These are phyloP conservation scores for Apamea monoglypha DNA, from an alignment of 2,888 invertebrate genomes.

Conservation along the genomic window DNA sequence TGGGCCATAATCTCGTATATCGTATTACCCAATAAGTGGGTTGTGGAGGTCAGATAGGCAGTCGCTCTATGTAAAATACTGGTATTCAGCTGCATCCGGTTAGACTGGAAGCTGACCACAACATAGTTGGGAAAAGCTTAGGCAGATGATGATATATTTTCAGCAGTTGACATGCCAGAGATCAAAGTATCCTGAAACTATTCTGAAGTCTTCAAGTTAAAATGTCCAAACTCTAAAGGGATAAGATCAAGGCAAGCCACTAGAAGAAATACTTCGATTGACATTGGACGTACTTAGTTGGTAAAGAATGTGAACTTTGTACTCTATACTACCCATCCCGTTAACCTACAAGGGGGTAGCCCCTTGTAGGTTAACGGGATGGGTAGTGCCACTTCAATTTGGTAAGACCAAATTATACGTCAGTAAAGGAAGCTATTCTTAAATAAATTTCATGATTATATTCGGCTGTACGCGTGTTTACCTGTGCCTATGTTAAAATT, in stretches of 20 bases:
- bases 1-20: neutral
- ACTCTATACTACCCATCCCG: neutral
- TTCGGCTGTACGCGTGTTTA: no score
- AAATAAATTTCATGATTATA: no score
- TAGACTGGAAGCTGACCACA: no score
- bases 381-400: neutral
- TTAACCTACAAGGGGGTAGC: no score
- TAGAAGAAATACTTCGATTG: conserved; percentile 3
- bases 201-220: neutral
- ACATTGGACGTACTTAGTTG: neutral
- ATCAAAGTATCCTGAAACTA: neutral
- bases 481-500: no score
- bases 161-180: neutral
- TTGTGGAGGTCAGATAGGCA: no score
- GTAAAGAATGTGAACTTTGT: conserved; percentile 12
- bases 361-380: conserved; percentile 8
- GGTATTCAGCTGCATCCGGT: no score
- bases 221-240: conserved; percentile 15
- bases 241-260: neutral
- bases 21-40: no score
- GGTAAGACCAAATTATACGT: no score
- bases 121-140: no score
- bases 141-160: no score
- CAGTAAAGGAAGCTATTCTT: neutral
- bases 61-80: no score